Conservation (phyloP, 2,888 invertebrate genomes). For the Temnothorax rugatulus region DNA sequence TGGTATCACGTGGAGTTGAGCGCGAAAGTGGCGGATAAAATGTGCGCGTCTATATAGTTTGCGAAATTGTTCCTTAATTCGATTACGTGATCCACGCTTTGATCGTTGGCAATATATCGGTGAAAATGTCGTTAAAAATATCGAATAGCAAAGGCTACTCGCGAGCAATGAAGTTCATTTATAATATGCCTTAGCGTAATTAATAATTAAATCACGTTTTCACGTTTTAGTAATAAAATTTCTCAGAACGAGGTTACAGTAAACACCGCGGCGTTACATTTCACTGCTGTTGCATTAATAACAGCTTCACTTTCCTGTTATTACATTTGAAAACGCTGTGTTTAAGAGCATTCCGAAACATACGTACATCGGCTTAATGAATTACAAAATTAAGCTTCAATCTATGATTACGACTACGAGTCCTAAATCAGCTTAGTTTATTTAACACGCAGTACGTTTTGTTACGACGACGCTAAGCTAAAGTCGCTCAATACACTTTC, state of each 20-base stretch:
- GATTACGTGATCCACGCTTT: neutral
- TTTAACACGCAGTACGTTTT: conserved; percentile 31
- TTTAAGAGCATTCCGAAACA: neutral
- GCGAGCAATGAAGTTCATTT: conserved; percentile 7
- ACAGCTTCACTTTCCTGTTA: conserved; percentile 13
- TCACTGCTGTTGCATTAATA: conserved; percentile 18
- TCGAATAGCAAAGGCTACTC: neutral
- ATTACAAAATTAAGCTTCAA: conserved; percentile 2
- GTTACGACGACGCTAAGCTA: conserved; percentile 29
- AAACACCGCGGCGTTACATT: conserved; percentile 11
- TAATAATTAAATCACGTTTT: conserved; percentile 2
- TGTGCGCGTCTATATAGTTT: conserved; percentile 6
- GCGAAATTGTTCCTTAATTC: conserved; percentile 2
- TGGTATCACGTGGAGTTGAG: conserved; percentile 10
- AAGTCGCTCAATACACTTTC: conserved; percentile 29
- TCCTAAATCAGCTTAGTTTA: neutral
- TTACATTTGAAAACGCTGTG: neutral
- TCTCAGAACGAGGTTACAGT: conserved; percentile 4
- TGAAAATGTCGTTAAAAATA: neutral
- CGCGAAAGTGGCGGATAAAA: conserved; percentile 32
- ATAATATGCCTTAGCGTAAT: neutral
- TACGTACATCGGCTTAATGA: neutral
- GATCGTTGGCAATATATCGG: neutral
- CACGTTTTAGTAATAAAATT: neutral
- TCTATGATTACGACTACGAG: neutral